Conservation (phyloP, 2,797 vertebrate genomes). For the Poecilia picta region DNA sequence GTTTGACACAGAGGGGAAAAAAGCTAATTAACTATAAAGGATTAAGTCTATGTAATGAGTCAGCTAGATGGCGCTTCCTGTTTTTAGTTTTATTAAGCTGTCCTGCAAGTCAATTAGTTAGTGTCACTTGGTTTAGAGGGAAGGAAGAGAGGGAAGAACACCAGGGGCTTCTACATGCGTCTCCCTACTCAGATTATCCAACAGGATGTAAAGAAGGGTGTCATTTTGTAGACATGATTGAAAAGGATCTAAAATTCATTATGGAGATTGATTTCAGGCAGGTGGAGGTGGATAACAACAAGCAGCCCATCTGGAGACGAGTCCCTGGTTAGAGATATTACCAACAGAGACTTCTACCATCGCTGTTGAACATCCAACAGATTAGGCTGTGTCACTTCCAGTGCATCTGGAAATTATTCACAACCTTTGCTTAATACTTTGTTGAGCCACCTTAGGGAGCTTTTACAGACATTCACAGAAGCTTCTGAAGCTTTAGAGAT, state of each 20-base stretch:
- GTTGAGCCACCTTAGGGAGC: too few relatives aligned
- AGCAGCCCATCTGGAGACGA: conserved; percentile 32
- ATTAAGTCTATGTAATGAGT: conserved; percentile 71
- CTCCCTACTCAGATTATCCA: conserved; percentile 37
- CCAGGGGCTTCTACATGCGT: conserved; percentile 8
- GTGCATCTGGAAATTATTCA: neutral
- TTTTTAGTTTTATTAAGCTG: conserved; percentile 75
- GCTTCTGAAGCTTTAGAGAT: too few relatives aligned
- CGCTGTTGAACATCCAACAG: neutral
- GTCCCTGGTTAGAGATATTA: conserved; percentile 20
- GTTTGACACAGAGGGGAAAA: conserved; percentile 53
- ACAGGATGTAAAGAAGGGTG: conserved; percentile 43
- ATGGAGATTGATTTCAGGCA: conserved; percentile 46
- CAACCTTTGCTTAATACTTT: neutral
- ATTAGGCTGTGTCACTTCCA: neutral
- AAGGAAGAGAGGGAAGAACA: conserved; percentile 19
- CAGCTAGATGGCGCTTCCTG: conserved; percentile 60
- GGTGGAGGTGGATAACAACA: conserved; percentile 36
- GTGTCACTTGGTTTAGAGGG: conserved; percentile 60
- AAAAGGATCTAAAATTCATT: conserved; percentile 47
- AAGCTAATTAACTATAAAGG: conserved; percentile 73
- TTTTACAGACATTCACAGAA: too few relatives aligned
- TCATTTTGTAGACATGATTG: conserved; percentile 44
- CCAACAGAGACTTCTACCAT: neutral
- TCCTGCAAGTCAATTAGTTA: conserved; percentile 62